A percentile compares a stretch with the other conserved stretches of the same genome.
Conservation (phyloP, 2,113 vertebrate genomes). For the Neomonachus schauinslandi region DNA sequence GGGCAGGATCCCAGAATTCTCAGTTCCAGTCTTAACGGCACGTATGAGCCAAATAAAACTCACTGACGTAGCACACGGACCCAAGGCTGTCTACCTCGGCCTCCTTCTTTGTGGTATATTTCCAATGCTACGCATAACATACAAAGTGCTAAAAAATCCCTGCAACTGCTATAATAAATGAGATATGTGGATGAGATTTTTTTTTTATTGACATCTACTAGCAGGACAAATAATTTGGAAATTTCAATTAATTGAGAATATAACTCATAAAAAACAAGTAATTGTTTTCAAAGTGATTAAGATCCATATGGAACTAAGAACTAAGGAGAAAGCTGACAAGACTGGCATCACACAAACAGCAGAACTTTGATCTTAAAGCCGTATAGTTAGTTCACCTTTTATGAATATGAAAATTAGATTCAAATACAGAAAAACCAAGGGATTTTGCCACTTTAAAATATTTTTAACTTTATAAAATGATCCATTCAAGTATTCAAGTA, state of each 20-base stretch:
- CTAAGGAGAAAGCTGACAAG: neutral
- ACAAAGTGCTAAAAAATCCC: neutral
- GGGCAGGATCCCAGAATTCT: neutral
- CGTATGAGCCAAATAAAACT: neutral
- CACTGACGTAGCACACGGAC: fast-evolving
- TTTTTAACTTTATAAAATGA: neutral
- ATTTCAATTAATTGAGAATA: neutral
- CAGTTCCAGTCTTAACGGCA: neutral
- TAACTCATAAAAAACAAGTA: neutral
- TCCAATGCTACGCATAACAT: neutral
- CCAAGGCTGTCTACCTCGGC: fast-evolving
- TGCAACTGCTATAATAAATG: neutral
- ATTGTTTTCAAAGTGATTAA: neutral
- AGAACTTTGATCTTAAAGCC: neutral
- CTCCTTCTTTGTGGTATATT: neutral
- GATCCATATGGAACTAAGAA: neutral
- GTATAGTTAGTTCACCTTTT: neutral
- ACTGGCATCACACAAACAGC: fast-evolving
- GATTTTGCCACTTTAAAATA: neutral
- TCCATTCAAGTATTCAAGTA: neutral
- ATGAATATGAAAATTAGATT: neutral
- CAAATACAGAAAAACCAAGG: neutral
- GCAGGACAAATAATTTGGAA: neutral
- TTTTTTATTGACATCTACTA: neutral
- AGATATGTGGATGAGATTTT: neutral